These are phyloP conservation scores for Halictus quadricinctus DNA, from an alignment of 2,888 invertebrate species.

Conservation along the genomic window DNA sequence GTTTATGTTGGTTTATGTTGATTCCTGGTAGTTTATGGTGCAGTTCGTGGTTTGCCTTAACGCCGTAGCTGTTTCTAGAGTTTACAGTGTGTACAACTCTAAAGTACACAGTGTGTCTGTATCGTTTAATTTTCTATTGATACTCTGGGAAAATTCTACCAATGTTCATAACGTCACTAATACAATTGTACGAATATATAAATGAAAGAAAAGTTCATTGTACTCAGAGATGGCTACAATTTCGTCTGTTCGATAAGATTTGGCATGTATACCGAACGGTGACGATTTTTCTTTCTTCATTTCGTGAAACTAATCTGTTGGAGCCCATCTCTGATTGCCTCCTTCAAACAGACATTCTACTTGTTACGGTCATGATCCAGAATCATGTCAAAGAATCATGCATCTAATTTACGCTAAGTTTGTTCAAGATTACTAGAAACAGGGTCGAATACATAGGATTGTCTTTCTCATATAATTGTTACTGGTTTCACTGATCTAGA, in stretches of 20 bases:
- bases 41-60: not conserved
- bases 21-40: too few relatives aligned
- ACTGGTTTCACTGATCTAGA: not conserved
- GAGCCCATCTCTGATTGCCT: not conserved
- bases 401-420: slow-evolving; percentile 12
- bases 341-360: not conserved
- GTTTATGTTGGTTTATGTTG: not conserved
- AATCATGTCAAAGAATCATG: slow-evolving; percentile 1
- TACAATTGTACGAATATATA: not conserved
- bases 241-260: not conserved
- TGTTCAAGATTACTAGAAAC: not conserved
- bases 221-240: not conserved
- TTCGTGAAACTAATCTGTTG: not conserved
- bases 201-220: not conserved
- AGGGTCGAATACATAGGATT: not conserved
- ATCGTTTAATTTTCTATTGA: not conserved
- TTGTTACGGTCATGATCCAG: not conserved
- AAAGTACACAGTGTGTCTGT: not conserved
- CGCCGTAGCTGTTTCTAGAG: not conserved
- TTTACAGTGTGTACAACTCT: not conserved
- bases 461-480: not conserved
- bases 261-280: too few relatives aligned
- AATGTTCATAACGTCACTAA: not conserved
- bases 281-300: not conserved
- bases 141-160: not conserved